Conservation (phyloP, 2,113 vertebrate genomes). For the Elephantulus edwardii region DNA sequence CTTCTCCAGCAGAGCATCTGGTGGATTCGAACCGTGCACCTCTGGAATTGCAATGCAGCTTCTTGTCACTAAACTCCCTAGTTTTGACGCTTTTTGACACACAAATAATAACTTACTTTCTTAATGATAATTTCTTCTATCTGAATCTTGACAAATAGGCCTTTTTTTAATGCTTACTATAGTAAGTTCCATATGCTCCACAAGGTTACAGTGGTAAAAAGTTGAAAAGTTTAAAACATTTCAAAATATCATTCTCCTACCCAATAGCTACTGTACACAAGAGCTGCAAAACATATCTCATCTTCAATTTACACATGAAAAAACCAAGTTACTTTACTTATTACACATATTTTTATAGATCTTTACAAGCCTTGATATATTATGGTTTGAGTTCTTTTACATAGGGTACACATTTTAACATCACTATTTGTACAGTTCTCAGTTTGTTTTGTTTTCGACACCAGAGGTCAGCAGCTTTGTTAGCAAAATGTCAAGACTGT, state of each 20-base stretch:
- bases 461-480: neutral
- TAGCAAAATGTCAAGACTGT: neutral
- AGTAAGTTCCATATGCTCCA: neutral
- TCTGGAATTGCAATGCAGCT: no score
- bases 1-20: no score
- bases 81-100: neutral
- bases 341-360: neutral
- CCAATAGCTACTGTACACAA: neutral
- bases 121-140: neutral
- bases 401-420: neutral
- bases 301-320: neutral
- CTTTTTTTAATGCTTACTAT: neutral
- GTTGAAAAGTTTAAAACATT: no score
- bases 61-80: no score
- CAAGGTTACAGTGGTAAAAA: neutral
- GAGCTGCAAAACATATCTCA: neutral
- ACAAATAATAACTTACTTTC: constrained; percentile 31
- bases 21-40: no score
- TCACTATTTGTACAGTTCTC: neutral
- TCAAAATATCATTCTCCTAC: neutral
- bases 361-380: neutral
- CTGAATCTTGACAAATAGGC: neutral
- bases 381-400: neutral
- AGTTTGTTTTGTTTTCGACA: neutral
- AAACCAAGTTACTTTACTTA: neutral